Conservation (phyloP, 1,140 invertebrate genomes). For the Pygmarrhopalites habei region DNA sequence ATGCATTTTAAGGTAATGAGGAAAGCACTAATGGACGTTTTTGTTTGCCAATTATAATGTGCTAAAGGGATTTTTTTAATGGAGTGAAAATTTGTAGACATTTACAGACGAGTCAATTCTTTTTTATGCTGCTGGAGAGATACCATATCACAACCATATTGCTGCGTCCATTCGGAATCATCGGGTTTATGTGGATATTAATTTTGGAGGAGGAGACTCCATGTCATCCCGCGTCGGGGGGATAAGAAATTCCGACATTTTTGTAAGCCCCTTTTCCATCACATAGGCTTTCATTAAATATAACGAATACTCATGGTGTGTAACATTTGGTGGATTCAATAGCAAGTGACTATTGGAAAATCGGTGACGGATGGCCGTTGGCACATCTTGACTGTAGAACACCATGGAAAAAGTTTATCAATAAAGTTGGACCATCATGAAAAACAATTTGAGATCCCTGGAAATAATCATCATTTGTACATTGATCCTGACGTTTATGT, state of each 20-base stretch:
- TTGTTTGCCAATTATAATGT: background rate
- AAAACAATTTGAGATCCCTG: constrained; percentile 60
- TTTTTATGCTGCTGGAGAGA: constrained; percentile 79
- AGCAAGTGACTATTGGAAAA: too few species aligned
- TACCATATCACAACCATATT: constrained; percentile 71
- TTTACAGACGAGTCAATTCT: constrained; percentile 76
- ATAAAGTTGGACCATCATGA: constrained; percentile 69
- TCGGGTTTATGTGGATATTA: constrained; percentile 68
- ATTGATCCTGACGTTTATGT: constrained; percentile 91
- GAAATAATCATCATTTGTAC: constrained; percentile 66
- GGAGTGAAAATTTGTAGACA: constrained; percentile 58
- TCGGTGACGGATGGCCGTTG: constrained; percentile 66
- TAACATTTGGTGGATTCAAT: too few species aligned
- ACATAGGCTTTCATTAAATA: too few species aligned
- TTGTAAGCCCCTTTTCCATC: too few species aligned
- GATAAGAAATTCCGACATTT: too few species aligned
- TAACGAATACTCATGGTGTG: too few species aligned
- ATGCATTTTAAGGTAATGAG: constrained; percentile 83
- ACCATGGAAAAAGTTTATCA: constrained; percentile 61
- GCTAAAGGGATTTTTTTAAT: constrained; percentile 19
- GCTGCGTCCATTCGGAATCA: constrained; percentile 70
- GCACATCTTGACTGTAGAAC: constrained; percentile 82
- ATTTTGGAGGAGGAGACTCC: constrained; percentile 67
- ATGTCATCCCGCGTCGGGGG: constrained; percentile 17
- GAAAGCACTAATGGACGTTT: too few species aligned